Conservation (phyloP, 2,888 invertebrate genomes). For the Conus canariensis region DNA sequence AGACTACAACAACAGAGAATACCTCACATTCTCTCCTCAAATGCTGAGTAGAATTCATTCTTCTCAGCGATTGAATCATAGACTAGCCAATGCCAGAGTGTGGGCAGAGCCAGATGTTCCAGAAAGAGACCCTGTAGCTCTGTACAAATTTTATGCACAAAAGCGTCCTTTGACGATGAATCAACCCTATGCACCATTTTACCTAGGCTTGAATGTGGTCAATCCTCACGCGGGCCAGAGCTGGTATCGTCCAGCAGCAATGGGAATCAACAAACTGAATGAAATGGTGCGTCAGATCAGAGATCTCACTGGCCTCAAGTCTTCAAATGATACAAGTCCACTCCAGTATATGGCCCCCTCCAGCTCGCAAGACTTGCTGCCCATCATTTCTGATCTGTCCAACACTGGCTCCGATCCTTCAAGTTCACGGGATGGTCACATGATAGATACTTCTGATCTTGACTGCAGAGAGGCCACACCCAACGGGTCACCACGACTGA, state of each 20-base stretch:
- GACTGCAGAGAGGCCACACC: slow-evolving; percentile 40
- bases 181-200: slow-evolving; percentile 67
- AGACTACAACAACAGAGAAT: slow-evolving; percentile 61
- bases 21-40: slow-evolving; percentile 61
- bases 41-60: slow-evolving; percentile 51
- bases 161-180: slow-evolving; percentile 66
- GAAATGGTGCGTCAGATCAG: slow-evolving; percentile 71
- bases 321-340: slow-evolving; percentile 37
- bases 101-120: slow-evolving; percentile 61
- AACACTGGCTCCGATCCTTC: slow-evolving; percentile 40
- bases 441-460: slow-evolving; percentile 27
- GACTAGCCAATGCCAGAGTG: slow-evolving; percentile 52
- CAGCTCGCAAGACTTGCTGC: slow-evolving; percentile 24
- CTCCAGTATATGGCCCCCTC: slow-evolving; percentile 34
- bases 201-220: slow-evolving; percentile 65
- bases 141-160: slow-evolving; percentile 68
- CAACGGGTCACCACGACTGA: slow-evolving; percentile 31
- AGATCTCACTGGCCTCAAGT: slow-evolving; percentile 65
- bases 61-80: slow-evolving; percentile 48
- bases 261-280: slow-evolving; percentile 72
- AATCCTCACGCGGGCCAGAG: slow-evolving; percentile 62
- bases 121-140: slow-evolving; percentile 65
- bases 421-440: slow-evolving; percentile 38
- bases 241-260: slow-evolving; percentile 69
- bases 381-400: slow-evolving; percentile 37